Base-by-base conservation (phyloP, 2,113 vertebrate species). In the Mirza zaza region DNA sequence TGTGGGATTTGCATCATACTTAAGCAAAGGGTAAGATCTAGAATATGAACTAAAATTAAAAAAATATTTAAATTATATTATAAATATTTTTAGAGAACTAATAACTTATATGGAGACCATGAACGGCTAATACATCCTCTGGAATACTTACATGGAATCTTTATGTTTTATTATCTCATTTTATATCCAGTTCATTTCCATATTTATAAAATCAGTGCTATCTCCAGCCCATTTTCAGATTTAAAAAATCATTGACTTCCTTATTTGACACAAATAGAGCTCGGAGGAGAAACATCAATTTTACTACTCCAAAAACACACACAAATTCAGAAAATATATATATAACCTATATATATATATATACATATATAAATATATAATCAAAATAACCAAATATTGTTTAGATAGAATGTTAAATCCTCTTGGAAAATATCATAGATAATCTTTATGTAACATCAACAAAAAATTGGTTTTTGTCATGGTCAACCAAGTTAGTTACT, bases 211-310 rank as follows among this genome's bases (percentile, higher is more conserved):
- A 63, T 87, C 34, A 87, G 14, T 71, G 25, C 34, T 87, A 71
- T 45, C 48, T 45, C 48, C 10, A 71, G 23, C 36, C 18, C 27
- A 45, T 93, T 86, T 85, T 87, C 59, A 86, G 79, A 45, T 87
- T 84, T 55, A 95, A 96, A 59, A 45, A 84, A 79, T 39, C 23
- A 83, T 21, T 76, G 50, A 63, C 73, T 84, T 95, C 20, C 91
- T 93, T 89, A 68, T 97, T 36, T 94, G 68, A 94, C 95, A 75
- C 98, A 92, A 83, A 95, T 25, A 91, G 55, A 97, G 61, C 94
- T 97, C 91, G 81, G 83, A 94, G 80, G 87, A 97, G 88, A 98
- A 97, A 87, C 12, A 17, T 89, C 83, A 95, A 25, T 87, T 59
- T 95, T 97, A 45, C 48, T 79, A 52, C 67, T 88, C 32, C 50